Evolutionary conservation across 2,113 vertebrate genomes (phyloP), one percentile per base, ranked within the genome.

Genomic region (Petroica traversi): DNA sequence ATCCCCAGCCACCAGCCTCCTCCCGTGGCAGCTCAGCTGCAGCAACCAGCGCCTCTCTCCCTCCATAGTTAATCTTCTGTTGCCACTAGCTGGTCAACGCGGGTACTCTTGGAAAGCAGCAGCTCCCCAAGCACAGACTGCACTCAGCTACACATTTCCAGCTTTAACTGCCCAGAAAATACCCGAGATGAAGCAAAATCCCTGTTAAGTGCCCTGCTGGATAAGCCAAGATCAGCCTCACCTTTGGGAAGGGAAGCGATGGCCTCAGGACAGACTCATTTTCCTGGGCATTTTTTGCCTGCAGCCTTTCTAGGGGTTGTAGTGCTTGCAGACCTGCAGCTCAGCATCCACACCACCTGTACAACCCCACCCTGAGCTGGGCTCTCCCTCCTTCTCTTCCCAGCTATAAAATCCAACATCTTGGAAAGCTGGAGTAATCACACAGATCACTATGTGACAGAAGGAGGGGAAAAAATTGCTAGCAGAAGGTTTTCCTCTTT

Each of bases 51-150:
- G 92, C 91, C 89, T 87, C 76, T 81, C 52, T 31, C 94, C 41
- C 45, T 29, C 95, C 57, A 98, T 97, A 98, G 96, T 96, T 98
- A 98, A 98, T 98, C 97, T 97, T 98, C 96, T 97, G 97, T 98
- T 98, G 98, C 97, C 98, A 98, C 98, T 98, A 98, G 95, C 97
- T 98, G 98, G 98, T 97, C 98, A 98, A 90, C 58, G 1, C 13
- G 92, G 97, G 98, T 98, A 98, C 96, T 97, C 93, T 85, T 95
- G 96, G 75, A 90, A 97, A 97, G 89, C 52, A 71, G 62, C 81
- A 88, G 72, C 68, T 97, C 94, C 51, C 78, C 0, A 31, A 84
- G 59, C 31, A 89, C 80, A 90, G 63, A 19, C 45, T 67, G 33
- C 61, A 4, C 28, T 46, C 69, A 7, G 46, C 36, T 62, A 38